Base-by-base conservation (phyloP, 2,888 invertebrate genomes). In the Rotaria macrura region DNA sequence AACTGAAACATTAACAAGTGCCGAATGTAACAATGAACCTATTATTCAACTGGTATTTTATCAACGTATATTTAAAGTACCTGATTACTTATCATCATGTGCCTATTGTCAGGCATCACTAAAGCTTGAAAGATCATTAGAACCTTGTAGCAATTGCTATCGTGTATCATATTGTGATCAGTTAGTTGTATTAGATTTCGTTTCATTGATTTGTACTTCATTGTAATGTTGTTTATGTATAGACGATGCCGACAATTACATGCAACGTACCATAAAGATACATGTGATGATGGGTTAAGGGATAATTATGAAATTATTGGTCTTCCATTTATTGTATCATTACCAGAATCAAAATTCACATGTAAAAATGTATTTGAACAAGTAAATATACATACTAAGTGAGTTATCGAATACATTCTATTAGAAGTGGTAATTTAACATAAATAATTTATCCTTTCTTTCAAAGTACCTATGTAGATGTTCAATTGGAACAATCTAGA, bases 161-260 rank as follows among this genome's bases (percentile, higher is more conserved):
- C 89, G 90, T 87, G 91, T 90, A 6, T 91, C 91, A 87, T 92
- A 92, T 89, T 92, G 92, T 88, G 90, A 91, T 88, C 90, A 90
- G 91, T 91, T 88, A 88, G 90, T 89, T 83, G 10, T 29, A 20
- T 34, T 65, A 9, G 5, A 20, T 20, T 29, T 65, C 17, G 7
- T 14, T 65, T 34, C 47, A 9, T 17, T 34, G 14, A 3, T 34
- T 14, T 20, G 17, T 34, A 17, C 38, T 17, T 65, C 14, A 47
- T n/a, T n/a, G n/a, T n/a, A 4, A 4, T 29, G 10, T n/a, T 57
- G n/a, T 10, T 12, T 10, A 12, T 57, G 9, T 34, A 29, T 38
- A 65, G 65, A 65, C 20, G 38, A 10, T 79, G 40, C 25, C 3
- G 25, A n/a, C 0, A 43, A 43, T 43, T 79, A 43, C 23, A n/a